Base-by-base conservation (phyloP, 2,113 vertebrate species). In the Zosterops hypoxanthus region DNA sequence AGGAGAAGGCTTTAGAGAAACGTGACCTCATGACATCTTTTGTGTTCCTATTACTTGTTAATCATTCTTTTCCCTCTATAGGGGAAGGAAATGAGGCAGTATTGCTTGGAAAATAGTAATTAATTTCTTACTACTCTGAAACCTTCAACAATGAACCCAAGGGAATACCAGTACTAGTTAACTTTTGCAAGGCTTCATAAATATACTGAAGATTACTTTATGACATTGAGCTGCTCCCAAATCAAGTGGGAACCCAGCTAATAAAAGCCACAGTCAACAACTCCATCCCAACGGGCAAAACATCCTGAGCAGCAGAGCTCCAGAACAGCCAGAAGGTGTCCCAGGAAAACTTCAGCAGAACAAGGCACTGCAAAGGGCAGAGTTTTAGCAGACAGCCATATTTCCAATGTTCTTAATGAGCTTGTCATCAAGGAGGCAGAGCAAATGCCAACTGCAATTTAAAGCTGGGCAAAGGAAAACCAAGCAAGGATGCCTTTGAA, bases 341-440 rank as follows among this genome's bases (percentile, higher is more conserved):
- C 86, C 92, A 83, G 85, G 50, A 93, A 93, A 94, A 42, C 29
- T 83, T 49, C 68, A 80, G 42, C 41, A 91, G 52, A 92, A 76
- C 1, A 7, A 77, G 44, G 39, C 47, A 78, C 8, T 71, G 79
- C 52, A 66, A 80, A 90, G 64, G 72, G 59, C 80, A 88, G 2
- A 73, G 61, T 11, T 65, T 34, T n/a, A 90, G 72, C 22, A 70
- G 78, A 39, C 68, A 70, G 49, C 3, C 4, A 1, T 63, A 86
- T 88, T 86, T 91, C 64, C 86, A 78, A 46, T 29, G 55, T 56
- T 88, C 34, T 14, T 69, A 82, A 73, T 59, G 39, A 82, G 56
- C 80, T 64, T 90, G 79, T 94, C 92, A 92, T 47, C 68, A 83
- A 61, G n/a, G 72, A 75, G 55, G 57, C 29, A 80, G 17, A 69